These are phyloP conservation scores for Pseudanteris insignis DNA, from an alignment of 2,888 invertebrate genomes.

Conservation along the genomic window DNA sequence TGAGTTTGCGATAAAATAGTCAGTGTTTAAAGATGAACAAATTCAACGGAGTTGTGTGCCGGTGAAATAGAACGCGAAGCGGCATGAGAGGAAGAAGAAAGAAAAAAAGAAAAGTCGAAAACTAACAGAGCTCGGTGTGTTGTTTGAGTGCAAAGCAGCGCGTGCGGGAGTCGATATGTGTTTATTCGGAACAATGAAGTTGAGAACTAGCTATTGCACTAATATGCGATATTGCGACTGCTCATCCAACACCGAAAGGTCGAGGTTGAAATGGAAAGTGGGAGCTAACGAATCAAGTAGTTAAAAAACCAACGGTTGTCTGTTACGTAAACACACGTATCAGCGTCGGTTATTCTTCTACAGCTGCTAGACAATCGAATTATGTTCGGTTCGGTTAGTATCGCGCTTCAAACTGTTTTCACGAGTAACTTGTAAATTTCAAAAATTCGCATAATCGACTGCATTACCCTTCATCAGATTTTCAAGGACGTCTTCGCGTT, in stretches of 20 bases:
- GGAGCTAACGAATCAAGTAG: conserved; percentile 41
- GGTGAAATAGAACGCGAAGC: not conserved
- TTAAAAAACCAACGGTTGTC: conserved; percentile 29
- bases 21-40: too few species aligned
- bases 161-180: conserved; percentile 42
- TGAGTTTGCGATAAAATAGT: too few species aligned
- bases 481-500: too few species aligned
- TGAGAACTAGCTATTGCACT: conserved; percentile 36
- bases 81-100: not conserved
- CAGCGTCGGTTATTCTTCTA: not conserved
- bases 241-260: conserved; percentile 39
- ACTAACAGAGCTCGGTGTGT: not conserved
- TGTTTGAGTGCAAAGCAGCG: not conserved
- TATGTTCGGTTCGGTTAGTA: too few species aligned
- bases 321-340: conserved; percentile 15
- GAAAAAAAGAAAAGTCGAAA: not conserved
- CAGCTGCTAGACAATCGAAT: not conserved
- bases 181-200: conserved; percentile 48
- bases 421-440: too few species aligned
- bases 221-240: conserved; percentile 33
- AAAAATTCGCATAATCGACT: too few species aligned
- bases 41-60: too few species aligned
- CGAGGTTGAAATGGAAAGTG: conserved; percentile 45
- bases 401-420: too few species aligned
- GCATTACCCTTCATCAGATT: too few species aligned